Conservation (phyloP, 2,113 vertebrate genomes). For the Poicephalus meyeri region DNA sequence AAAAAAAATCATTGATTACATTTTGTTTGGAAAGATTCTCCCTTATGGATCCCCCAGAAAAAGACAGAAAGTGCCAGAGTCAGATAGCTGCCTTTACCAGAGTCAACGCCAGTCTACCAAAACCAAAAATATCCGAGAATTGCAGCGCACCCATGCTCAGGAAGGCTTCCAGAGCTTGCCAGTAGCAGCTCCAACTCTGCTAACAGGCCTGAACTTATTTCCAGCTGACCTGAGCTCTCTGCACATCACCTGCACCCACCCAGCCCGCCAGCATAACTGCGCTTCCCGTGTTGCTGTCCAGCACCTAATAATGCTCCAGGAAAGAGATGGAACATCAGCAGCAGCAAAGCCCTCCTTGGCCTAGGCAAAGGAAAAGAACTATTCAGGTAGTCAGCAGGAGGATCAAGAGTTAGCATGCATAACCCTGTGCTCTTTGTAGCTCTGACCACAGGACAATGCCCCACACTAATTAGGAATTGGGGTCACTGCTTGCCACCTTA, state of each 20-base stretch:
- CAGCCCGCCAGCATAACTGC: not conserved
- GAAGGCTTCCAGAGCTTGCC: not conserved
- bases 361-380: not conserved
- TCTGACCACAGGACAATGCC: not conserved
- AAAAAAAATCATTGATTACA: not conserved
- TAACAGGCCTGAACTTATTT: not conserved
- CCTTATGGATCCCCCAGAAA: not conserved
- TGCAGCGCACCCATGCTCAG: not conserved
- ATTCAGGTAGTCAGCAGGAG: not conserved
- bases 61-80: not conserved
- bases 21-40: not conserved
- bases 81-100: not conserved
- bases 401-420: not conserved
- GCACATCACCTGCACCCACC: not conserved
- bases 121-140: not conserved
- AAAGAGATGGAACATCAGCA: not conserved
- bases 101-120: not conserved
- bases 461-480: not conserved
- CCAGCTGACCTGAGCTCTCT: not conserved
- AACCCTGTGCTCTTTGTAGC: not conserved
- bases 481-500: not conserved
- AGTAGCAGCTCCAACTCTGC: not conserved
- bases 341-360: not conserved
- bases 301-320: not conserved
- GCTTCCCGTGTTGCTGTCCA: rapidly evolving